phyloP scores from a whole-genome alignment of 2,113 vertebrate genomes.

The Austrofundulus limnaeus region DNA sequence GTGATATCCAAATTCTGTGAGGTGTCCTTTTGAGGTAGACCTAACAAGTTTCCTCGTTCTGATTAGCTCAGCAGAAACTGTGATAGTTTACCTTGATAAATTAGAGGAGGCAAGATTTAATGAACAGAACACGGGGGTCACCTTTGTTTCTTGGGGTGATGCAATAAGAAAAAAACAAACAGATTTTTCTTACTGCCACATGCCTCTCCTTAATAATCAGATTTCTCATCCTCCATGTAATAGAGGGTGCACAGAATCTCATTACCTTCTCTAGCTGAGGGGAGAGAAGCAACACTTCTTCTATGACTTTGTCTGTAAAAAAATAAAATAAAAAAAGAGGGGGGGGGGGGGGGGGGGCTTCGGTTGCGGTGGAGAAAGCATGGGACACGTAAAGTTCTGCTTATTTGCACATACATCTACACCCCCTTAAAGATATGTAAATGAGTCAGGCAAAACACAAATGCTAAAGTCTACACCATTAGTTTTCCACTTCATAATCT shows the following conservation, averaged over 20 bases:
- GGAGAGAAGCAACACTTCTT: conserved; percentile 81
- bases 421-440: conserved; percentile 93
- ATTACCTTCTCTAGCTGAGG: conserved; percentile 96
- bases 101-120: conserved; percentile 93
- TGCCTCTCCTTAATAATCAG: conserved; percentile 98
- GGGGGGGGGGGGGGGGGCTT: conserved; percentile 17
- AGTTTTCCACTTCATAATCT: conserved; percentile 99
- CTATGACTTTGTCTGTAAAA: conserved; percentile 78
- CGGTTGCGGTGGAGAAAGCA: conserved; percentile 69
- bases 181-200: conserved; percentile 98
- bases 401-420: conserved; percentile 94
- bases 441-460: conserved; percentile 93
- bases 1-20: conserved; percentile 67
- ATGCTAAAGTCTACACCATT: conserved; percentile 99
- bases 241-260: conserved; percentile 91
- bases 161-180: conserved; percentile 88
- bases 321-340: conserved; percentile 56
- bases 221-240: conserved; percentile 92
- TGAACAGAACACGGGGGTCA: conserved; percentile 91
- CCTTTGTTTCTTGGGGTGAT: conserved; percentile 95
- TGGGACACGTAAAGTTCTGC: conserved; percentile 85
- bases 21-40: conserved; percentile 86
- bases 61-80: conserved; percentile 93
- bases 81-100: conserved; percentile 92
- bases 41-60: conserved; percentile 88